Evolutionary conservation across 2,797 vertebrate genomes (phyloP).

Genomic region (Propithecus perrieri): DNA sequence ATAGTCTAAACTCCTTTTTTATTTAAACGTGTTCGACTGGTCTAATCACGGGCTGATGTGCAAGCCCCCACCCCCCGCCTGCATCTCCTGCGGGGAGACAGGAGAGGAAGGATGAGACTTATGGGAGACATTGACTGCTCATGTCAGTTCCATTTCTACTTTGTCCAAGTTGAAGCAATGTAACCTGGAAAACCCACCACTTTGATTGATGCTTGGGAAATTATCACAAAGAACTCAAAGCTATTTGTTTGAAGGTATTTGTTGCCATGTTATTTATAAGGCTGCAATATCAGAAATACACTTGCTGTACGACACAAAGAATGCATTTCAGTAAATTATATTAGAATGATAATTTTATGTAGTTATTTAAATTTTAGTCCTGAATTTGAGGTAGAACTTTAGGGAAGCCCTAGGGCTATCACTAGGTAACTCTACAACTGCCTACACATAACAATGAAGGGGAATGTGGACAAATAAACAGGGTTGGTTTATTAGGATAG

Average conservation of each 20-base stretch:
- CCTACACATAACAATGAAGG: background rate
- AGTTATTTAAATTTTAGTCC: slow-evolving; percentile 10
- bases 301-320: background rate
- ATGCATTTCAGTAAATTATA: background rate
- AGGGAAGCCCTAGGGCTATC: background rate
- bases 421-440: background rate
- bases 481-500: background rate
- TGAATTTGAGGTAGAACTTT: background rate
- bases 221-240: background rate
- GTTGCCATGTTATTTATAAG: background rate
- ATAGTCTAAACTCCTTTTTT: slow-evolving; percentile 83
- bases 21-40: slow-evolving; percentile 84
- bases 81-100: background rate
- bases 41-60: slow-evolving; percentile 71
- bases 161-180: background rate
- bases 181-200: background rate
- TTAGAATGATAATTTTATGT: background rate
- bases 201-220: background rate
- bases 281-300: background rate
- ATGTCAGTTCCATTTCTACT: background rate
- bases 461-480: background rate
- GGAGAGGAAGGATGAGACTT: background rate
- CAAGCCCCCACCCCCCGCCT: too few species aligned
- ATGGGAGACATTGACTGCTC: background rate
- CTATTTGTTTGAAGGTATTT: background rate